Conservation (phyloP, 2,113 vertebrate genomes). For the Carassius gibelio region DNA sequence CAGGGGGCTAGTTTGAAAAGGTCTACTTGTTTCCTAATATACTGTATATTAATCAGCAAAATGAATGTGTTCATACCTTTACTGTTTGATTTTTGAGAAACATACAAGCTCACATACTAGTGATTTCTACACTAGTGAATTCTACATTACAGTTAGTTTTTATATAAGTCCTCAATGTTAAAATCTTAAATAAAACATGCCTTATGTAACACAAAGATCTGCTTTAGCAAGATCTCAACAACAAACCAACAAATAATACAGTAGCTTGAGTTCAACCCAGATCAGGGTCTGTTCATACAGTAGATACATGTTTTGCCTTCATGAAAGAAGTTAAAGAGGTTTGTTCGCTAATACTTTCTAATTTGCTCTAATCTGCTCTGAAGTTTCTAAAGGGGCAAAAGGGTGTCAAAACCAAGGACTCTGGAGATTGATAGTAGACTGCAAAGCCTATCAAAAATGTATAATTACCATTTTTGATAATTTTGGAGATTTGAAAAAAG, state of each 20-base stretch:
- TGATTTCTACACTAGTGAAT: background rate
- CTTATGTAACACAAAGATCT: background rate
- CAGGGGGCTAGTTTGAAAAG: background rate
- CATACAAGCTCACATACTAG: background rate
- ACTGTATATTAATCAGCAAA: background rate
- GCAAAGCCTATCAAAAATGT: constrained; percentile 89
- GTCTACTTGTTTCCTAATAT: background rate
- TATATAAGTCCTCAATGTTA: background rate
- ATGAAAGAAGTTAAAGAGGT: background rate
- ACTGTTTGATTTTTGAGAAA: background rate
- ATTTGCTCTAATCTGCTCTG: constrained; percentile 36
- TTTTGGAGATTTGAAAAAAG: constrained; percentile 76
- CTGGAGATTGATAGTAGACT: constrained; percentile 74
- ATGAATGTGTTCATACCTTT: background rate
- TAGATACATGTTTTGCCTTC: background rate
- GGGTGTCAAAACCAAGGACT: constrained; percentile 64
- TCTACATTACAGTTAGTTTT: background rate
- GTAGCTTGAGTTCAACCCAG: background rate
- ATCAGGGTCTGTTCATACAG: background rate
- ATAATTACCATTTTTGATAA: constrained; percentile 79
- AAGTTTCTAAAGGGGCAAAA: constrained; percentile 64
- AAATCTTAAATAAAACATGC: background rate
- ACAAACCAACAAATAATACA: background rate
- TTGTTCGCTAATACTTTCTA: background rate
- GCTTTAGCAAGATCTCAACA: background rate